A percentile compares a stretch with the other conserved stretches of the same genome.
Evolutionary conservation across 2,113 vertebrate genomes (phyloP).

Genomic region (Megalops atlanticus): DNA sequence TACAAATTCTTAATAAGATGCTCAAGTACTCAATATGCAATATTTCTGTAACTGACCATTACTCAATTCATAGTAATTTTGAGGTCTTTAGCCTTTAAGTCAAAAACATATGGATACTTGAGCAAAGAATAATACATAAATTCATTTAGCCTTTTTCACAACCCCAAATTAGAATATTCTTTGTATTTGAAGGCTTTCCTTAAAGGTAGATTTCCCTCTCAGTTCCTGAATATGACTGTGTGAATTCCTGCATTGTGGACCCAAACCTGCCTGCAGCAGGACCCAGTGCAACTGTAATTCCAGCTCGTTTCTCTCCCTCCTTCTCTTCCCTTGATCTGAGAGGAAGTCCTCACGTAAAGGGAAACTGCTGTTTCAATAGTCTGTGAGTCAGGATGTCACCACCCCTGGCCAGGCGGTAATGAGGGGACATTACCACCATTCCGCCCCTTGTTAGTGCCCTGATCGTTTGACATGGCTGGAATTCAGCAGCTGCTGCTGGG

Average conservation of each 20-base stretch:
- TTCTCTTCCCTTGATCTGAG: constrained; percentile 45
- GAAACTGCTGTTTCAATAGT: constrained; percentile 73
- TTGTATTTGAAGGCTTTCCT: too few species aligned
- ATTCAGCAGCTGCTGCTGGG: constrained; percentile 78
- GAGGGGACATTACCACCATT: constrained; percentile 64
- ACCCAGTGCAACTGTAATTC: constrained; percentile 47
- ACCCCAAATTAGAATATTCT: too few species aligned
- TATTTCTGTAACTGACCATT: not conserved
- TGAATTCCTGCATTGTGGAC: too few species aligned
- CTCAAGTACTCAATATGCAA: not conserved
- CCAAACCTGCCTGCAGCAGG: not conserved
- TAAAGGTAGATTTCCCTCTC: constrained; percentile 28
- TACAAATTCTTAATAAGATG: not conserved
- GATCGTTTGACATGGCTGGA: constrained; percentile 67
- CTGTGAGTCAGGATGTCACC: constrained; percentile 74
- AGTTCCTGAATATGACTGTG: not conserved
- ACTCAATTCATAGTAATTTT: not conserved
- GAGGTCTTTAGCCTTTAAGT: too few species aligned
- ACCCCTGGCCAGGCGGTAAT: constrained; percentile 64
- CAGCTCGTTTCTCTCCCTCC: constrained; percentile 16
- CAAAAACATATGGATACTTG: not conserved
- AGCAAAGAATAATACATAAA: too few species aligned
- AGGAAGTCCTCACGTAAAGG: constrained; percentile 65
- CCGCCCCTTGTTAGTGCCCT: constrained; percentile 58
- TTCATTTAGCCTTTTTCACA: too few species aligned